Conservation (phyloP, 2,797 vertebrate species). For the Eulemur coronatus region DNA sequence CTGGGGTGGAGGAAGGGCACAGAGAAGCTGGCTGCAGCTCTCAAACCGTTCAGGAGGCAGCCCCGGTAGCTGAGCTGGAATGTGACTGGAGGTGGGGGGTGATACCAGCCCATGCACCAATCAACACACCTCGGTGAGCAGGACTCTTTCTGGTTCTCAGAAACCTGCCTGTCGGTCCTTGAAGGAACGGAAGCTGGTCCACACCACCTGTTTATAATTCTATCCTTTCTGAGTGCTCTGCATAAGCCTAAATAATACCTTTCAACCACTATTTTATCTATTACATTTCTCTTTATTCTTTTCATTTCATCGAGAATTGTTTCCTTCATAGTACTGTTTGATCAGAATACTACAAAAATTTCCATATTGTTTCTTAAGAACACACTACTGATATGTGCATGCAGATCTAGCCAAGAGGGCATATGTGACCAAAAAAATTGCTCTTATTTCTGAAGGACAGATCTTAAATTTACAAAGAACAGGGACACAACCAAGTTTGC, state of each 20-base stretch:
- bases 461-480: not conserved
- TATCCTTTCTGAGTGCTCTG: not conserved
- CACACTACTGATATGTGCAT: not conserved
- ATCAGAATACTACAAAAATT: not conserved
- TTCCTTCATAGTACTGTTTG: not conserved
- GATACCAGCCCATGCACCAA: not conserved
- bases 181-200: not conserved
- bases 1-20: too few relatives aligned
- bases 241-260: not conserved
- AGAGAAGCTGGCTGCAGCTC: too few relatives aligned
- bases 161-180: not conserved
- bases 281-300: not conserved
- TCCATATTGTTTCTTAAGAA: not conserved
- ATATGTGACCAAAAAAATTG: not conserved
- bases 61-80: rapidly evolving
- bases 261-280: not conserved
- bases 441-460: not conserved
- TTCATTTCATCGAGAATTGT: not conserved
- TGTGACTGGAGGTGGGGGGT: too few relatives aligned
- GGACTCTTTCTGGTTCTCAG: not conserved
- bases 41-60: not conserved
- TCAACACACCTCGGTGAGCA: rapidly evolving
- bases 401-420: not conserved
- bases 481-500: not conserved
- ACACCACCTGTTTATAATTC: not conserved